Conservation (phyloP, 2,888 invertebrate genomes). For the Nymphalis c-album region DNA sequence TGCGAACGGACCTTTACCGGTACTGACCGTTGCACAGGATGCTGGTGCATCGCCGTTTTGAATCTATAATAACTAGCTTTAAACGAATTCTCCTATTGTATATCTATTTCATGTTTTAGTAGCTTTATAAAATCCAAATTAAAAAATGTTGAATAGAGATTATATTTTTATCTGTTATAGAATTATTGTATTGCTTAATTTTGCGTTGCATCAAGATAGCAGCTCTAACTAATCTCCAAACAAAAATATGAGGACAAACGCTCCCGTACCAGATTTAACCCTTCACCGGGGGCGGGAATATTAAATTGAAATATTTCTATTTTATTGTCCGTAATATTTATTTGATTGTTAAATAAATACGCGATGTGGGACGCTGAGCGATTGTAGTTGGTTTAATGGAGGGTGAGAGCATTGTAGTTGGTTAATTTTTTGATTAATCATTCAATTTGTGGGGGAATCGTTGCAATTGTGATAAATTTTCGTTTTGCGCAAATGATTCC, state of each 20-base stretch:
- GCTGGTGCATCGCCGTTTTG: conserved; percentile 37
- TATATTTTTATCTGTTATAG: conserved; percentile 26
- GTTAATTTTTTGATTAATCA: conserved; percentile 82
- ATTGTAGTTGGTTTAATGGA: conserved; percentile 73
- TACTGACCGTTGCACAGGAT: conserved; percentile 47
- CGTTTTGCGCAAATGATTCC: conserved; percentile 50
- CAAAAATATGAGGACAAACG: conserved; percentile 58
- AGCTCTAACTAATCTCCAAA: conserved; percentile 62
- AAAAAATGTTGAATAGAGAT: neutral
- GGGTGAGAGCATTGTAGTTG: conserved; percentile 73
- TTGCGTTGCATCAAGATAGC: conserved; percentile 76
- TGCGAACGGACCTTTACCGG: conserved; percentile 51
- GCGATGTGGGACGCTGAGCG: conserved; percentile 75
- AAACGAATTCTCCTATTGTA: conserved; percentile 4
- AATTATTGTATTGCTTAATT: conserved; percentile 66
- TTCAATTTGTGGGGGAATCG: conserved; percentile 62
- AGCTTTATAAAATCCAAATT: neutral
- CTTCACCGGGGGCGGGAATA: conserved; percentile 71
- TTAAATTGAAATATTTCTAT: conserved; percentile 81
- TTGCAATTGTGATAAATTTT: conserved; percentile 62
- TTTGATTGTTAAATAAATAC: conserved; percentile 81
- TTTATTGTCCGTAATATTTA: conserved; percentile 81
- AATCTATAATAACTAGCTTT: conserved; percentile 38
- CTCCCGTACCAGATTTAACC: conserved; percentile 65
- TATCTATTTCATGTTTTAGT: neutral